A percentile compares a stretch with the other conserved stretches of the same genome.
Evolutionary conservation across 2,113 vertebrate genomes (phyloP).

Genomic region (Plecturocebus donacophilus): DNA sequence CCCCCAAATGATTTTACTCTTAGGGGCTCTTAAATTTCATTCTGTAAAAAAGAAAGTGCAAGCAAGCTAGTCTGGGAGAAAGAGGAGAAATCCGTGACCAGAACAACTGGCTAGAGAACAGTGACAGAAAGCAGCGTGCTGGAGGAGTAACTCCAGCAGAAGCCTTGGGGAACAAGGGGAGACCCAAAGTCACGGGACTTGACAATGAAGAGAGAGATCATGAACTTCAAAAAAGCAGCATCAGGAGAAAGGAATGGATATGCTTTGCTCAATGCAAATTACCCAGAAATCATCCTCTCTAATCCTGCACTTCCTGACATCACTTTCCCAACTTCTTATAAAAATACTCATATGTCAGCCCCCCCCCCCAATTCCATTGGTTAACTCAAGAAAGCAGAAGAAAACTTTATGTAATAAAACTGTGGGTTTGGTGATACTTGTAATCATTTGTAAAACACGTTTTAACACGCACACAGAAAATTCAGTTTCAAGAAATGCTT

Average conservation of each 20-base stretch:
- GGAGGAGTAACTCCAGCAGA: not conserved
- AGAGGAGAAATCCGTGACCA: not conserved
- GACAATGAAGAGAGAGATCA: not conserved
- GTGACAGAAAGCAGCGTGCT: not conserved
- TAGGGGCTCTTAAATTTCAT: not conserved
- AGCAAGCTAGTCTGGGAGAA: not conserved
- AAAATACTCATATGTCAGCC: not conserved
- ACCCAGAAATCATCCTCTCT: not conserved
- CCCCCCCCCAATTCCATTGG: not conserved
- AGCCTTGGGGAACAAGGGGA: too few species aligned
- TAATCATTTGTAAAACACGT: constrained; percentile 21
- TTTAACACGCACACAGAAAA: not conserved
- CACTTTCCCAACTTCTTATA: not conserved
- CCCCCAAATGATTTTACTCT: not conserved
- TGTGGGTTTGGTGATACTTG: not conserved
- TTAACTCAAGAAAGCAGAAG: constrained; percentile 33
- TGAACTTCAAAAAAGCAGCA: not conserved
- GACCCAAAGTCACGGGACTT: not conserved
- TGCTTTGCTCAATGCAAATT: not conserved
- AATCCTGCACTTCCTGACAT: not conserved
- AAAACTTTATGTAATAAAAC: not conserved
- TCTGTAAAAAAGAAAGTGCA: not conserved
- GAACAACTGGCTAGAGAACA: not conserved
- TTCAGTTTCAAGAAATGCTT: not conserved
- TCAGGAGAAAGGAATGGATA: not conserved